Evolutionary conservation across 1,140 invertebrate genomes (phyloP), one percentile per base, ranked within the genome.

Genomic region (Melipona quadrifasciata): DNA sequence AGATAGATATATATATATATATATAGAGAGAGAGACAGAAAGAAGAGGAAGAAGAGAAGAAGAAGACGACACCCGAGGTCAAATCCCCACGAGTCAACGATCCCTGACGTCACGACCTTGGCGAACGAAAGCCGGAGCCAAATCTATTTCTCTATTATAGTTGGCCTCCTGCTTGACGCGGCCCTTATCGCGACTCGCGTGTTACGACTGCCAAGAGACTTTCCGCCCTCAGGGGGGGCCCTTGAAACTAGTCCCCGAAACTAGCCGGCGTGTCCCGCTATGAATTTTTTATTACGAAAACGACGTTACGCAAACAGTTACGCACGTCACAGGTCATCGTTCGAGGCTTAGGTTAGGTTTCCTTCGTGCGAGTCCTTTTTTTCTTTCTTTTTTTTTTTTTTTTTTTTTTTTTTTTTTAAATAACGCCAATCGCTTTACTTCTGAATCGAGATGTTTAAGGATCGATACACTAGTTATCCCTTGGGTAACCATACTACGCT

Each of bases 31-130:
- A n/a, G n/a, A n/a, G n/a, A n/a, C n/a, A n/a, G n/a, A n/a, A n/a
- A n/a, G n/a, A 55, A 53, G 84, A 67, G 57, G 72, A 86, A 72
- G 72, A 88, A 74, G 76, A 82, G 19, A 67, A 65, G 65, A 82
- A 87, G 75, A 88, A 92, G 86, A 86, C 6, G 39, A 47, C 39
- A 47, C 39, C 91, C 92, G 92, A 94, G 94, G 91, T 93, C 93
- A 90, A 92, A 89, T 91, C 91, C 89, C 90, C 87, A 90, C 85
- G 87, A 93, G 93, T 94, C 93, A 94, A 94, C 78, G 93, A 91
- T 93, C 93, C 90, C 90, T 92, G 92, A 91, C 91, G 92, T 94
- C 93, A 93, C 91, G 93, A 93, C 93, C 93, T 94, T 94, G 94
- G 87, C 78, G 90, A 92, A 92, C 91, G 84, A 88, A 86, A 21